Conservation (phyloP, 2,888 invertebrate genomes). For the Tanypteryx hageni region DNA sequence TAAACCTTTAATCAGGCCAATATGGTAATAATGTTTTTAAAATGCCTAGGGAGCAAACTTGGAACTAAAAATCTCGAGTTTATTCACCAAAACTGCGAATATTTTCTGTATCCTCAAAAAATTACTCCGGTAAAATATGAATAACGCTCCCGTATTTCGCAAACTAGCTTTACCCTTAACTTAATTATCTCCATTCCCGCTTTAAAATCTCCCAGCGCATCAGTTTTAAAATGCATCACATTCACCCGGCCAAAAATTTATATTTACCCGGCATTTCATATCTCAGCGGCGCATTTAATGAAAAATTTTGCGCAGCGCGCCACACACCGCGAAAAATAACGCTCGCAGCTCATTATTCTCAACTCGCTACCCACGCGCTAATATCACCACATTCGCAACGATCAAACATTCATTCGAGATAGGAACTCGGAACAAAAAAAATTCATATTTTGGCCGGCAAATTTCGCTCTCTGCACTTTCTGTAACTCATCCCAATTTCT, state of each 20-base stretch:
- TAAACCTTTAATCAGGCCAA: too few species aligned
- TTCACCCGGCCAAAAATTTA: background rate
- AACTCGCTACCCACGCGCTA: background rate
- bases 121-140: too few species aligned
- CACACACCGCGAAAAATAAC: background rate
- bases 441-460: too few species aligned
- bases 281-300: background rate
- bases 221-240: slow-evolving; percentile 3
- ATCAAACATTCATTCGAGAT: background rate
- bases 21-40: too few species aligned
- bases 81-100: too few species aligned
- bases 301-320: background rate
- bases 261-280: background rate
- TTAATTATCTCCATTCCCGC: background rate
- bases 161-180: too few species aligned
- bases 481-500: background rate
- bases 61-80: too few species aligned
- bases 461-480: background rate
- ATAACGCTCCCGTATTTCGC: too few species aligned
- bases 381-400: background rate
- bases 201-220: slow-evolving; percentile 19
- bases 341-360: background rate
- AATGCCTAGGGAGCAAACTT: too few species aligned
- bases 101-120: too few species aligned
- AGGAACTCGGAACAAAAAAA: background rate